Base-by-base conservation (phyloP, 2,888 invertebrate genomes). In the Tigriopus californicus region DNA sequence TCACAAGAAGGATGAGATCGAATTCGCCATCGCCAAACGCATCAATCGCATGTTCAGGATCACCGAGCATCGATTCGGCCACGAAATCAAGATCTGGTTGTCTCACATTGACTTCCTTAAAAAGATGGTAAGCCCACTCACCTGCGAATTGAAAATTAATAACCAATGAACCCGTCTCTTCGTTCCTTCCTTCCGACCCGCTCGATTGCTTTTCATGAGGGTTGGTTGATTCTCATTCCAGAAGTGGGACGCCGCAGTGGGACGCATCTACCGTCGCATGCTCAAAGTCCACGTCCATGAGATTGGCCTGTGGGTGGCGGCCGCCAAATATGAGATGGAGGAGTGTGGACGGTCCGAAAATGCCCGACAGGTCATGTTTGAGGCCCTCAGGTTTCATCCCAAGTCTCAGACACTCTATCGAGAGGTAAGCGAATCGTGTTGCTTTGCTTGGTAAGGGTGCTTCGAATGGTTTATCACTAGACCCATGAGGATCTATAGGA, bases 251-350 rank as follows among this genome's bases (percentile, higher is more conserved):
- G 22, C 47, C 1, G 47, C 10, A 22, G 18, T 47, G 47, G 22
- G 47, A 13, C 66, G 68, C 12, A 70, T 72, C 62, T 68, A 74
- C 41, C 67, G 68, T 1, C 68, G 68, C 60, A 71, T 75, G 72
- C 68, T 77, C 4, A 68, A 82, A 78, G 75, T 80, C 8, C 84
- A 86, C 68, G 79, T 81, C 13, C 79, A 83, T 56, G 81, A 81
- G 65, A 80, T 82, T 12, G 77, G 81, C 64, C 74, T 82, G 62
- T 91, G 89, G 87, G 77, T 81, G 61, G 72, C 82, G 64, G 87
- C 88, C 1, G 85, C 85, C 11, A 78, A 79, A 65, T 86, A 81
- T 80, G 85, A 87, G 69, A 77, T 79, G 58, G 78, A 82, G 65
- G 80, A 81, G 62, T 77, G 77, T 62, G 74, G 78, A 41, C 81